A percentile compares a stretch with the other conserved stretches of the same genome.
These are phyloP conservation scores for Sternotherus odoratus DNA, from an alignment of 2,797 vertebrate genomes.

Conservation along the genomic window DNA sequence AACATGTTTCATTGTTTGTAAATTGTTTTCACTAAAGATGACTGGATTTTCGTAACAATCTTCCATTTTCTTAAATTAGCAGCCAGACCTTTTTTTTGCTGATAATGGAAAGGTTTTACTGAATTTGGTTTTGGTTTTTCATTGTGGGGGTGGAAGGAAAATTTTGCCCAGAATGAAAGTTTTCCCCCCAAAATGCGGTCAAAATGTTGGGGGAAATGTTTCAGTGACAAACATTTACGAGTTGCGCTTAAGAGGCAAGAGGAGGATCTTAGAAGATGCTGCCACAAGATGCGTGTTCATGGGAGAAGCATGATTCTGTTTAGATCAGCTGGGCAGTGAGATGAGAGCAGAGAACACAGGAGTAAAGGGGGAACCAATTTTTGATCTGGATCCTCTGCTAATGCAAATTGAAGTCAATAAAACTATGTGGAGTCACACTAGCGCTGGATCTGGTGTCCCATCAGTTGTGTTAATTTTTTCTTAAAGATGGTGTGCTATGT, in stretches of 20 bases:
- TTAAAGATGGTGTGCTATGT: neutral
- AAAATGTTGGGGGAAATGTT: neutral
- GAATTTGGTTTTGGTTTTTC: neutral
- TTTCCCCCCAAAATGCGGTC: neutral
- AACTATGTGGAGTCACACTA: neutral
- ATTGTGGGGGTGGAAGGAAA: neutral
- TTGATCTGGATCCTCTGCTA: no score
- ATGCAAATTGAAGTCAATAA: neutral
- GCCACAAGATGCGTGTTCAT: no score
- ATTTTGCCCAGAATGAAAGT: neutral
- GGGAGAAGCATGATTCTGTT: no score
- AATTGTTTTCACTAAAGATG: constrained; percentile 36
- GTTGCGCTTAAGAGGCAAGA: no score
- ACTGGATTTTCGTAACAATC: no score
- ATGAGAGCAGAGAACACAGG: neutral
- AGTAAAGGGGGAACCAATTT: neutral
- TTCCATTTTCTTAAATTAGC: neutral
- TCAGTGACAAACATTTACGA: no score
- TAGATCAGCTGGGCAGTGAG: no score
- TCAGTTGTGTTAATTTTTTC: neutral
- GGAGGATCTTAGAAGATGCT: no score
- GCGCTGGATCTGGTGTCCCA: neutral
- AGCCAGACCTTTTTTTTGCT: fast-evolving
- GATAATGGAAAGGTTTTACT: neutral
- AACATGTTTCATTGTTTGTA: neutral